Evolutionary conservation across 2,797 vertebrate species (phyloP).

Genomic region (Clarias laeviceps): DNA sequence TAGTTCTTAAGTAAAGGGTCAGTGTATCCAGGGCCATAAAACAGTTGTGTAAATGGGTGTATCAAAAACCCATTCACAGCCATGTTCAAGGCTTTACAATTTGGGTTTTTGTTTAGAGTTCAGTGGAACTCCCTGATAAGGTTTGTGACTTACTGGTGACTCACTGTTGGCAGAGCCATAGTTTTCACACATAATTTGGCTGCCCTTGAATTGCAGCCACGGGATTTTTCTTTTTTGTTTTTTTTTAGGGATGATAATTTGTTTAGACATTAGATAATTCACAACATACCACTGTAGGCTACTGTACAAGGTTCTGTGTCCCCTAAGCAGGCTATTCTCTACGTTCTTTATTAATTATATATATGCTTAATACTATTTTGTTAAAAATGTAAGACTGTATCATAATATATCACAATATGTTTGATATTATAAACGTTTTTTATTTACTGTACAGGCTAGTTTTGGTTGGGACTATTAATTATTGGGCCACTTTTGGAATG

Average conservation of each 20-base stretch:
- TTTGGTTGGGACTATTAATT: neutral
- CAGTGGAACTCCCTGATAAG: slow-evolving; percentile 9
- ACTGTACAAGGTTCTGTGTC: neutral
- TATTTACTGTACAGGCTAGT: neutral
- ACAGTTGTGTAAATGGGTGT: neutral
- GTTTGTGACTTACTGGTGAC: neutral
- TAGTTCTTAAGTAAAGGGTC: neutral
- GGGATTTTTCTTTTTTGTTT: neutral
- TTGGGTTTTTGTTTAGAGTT: neutral
- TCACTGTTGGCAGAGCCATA: neutral
- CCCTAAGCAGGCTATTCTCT: neutral
- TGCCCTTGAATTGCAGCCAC: neutral
- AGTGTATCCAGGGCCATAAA: neutral
- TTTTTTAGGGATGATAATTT: neutral
- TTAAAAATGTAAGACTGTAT: neutral
- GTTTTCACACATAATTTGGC: slow-evolving; percentile 6
- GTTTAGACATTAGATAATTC: neutral
- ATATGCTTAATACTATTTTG: neutral
- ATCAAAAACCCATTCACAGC: neutral
- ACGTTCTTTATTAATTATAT: neutral
- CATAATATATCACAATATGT: neutral
- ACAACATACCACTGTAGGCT: neutral
- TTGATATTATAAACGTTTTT: neutral
- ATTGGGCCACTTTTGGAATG: neutral
- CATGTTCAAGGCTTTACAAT: neutral